phyloP scores from a whole-genome alignment of 2,797 vertebrate species.

The Brachyrhaphis roseni region DNA sequence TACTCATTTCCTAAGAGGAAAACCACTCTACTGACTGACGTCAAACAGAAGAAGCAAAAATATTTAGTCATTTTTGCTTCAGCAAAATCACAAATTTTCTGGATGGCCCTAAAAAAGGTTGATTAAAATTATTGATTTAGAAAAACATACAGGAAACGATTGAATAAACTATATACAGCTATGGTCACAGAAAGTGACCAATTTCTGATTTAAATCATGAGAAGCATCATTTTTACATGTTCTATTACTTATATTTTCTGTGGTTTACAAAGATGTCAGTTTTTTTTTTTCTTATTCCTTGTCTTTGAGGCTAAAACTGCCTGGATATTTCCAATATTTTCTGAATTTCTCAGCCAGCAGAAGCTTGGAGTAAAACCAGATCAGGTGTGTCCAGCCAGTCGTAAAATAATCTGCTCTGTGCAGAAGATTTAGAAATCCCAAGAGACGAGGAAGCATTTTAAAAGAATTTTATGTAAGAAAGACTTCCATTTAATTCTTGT shows the following conservation, averaged over 20 bases:
- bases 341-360: not conserved
- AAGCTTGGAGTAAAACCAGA: not conserved
- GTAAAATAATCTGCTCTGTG: not conserved
- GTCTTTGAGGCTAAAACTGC: not conserved
- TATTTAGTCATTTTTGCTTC: too few species aligned
- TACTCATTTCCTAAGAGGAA: not conserved
- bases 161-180: not conserved
- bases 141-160: too few species aligned
- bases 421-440: not conserved
- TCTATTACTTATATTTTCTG: not conserved
- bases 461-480: not conserved
- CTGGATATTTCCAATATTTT: not conserved
- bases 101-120: too few species aligned
- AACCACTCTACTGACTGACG: not conserved
- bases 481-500: not conserved
- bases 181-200: not conserved
- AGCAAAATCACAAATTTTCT: too few species aligned
- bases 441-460: not conserved
- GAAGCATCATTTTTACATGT: not conserved
- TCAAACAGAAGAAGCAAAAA: not conserved
- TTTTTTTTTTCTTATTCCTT: not conserved
- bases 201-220: not conserved
- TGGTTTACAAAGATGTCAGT: not conserved
- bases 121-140: too few species aligned
- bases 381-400: not conserved